Conservation (phyloP, 2,888 invertebrate genomes). For the Acanthosepion pharaonis region DNA sequence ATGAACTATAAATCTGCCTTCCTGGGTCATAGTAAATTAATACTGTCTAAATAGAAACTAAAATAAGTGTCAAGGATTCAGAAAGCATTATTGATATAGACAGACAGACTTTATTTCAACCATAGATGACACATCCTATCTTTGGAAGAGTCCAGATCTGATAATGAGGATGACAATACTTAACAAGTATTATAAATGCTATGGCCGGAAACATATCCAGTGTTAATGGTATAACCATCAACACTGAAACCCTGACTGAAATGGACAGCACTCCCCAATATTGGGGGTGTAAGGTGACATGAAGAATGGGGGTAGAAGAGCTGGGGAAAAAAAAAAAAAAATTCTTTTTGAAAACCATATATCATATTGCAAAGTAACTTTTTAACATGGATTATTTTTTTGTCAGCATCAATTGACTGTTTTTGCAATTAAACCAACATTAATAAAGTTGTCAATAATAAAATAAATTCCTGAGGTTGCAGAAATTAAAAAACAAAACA, state of each 20-base stretch:
- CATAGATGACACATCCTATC: slow-evolving; percentile 18
- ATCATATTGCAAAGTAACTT: not conserved
- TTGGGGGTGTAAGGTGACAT: not conserved
- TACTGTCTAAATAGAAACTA: not conserved
- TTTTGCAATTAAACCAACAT: too few species aligned
- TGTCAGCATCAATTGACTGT: too few species aligned
- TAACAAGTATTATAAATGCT: not conserved
- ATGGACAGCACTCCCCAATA: not conserved
- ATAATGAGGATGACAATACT: slow-evolving; percentile 18
- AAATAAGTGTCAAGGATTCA: not conserved
- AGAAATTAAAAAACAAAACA: too few species aligned
- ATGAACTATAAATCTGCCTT: not conserved
- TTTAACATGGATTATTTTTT: too few species aligned
- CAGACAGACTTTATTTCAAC: slow-evolving; percentile 15
- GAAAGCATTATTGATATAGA: not conserved
- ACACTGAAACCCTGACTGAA: slow-evolving; percentile 18
- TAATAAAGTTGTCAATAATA: too few species aligned
- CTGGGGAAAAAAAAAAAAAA: not conserved
- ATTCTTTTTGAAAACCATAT: not conserved
- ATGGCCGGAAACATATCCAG: not conserved
- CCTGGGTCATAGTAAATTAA: not conserved
- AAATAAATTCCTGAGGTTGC: too few species aligned
- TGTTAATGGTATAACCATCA: not conserved
- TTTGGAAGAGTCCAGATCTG: not conserved
- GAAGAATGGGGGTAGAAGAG: not conserved